phyloP scores from a whole-genome alignment of 2,888 invertebrate genomes.

The Abrostola tripartita region DNA sequence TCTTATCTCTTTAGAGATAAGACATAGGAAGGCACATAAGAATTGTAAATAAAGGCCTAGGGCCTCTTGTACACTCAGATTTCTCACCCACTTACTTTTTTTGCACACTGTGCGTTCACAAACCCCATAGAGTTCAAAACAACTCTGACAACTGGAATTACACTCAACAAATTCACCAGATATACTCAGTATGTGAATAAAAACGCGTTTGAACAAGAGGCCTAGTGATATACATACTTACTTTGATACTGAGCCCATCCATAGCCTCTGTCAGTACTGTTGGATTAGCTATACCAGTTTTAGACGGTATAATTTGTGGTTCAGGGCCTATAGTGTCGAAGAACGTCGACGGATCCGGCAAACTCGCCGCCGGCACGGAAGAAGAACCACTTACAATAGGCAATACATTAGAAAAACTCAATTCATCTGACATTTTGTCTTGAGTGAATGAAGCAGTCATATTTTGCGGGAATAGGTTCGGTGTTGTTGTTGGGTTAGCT shows the following conservation, averaged over 20 bases:
- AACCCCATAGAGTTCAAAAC: too few species aligned
- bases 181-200: too few species aligned
- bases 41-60: too few species aligned
- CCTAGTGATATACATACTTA: too few species aligned
- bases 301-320: slow-evolving; percentile 69
- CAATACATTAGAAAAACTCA: slow-evolving; percentile 73
- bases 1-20: too few species aligned
- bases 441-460: slow-evolving; percentile 74
- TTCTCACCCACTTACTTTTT: too few species aligned
- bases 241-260: slow-evolving; percentile 79
- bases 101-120: too few species aligned
- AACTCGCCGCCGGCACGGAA: slow-evolving; percentile 75
- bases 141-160: too few species aligned
- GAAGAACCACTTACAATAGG: slow-evolving; percentile 77
- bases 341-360: slow-evolving; percentile 85
- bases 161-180: too few species aligned
- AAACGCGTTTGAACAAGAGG: too few species aligned
- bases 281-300: slow-evolving; percentile 68
- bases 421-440: slow-evolving; percentile 68
- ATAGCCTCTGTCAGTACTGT: slow-evolving; percentile 74
- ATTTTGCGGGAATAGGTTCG: slow-evolving; percentile 69
- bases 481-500: slow-evolving; percentile 64
- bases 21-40: too few species aligned
- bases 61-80: too few species aligned
- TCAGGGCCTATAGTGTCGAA: slow-evolving; percentile 85